Evolutionary conservation across 2,888 invertebrate species (phyloP), one percentile per base, ranked within the genome.

Genomic region (Glaucopsyche alexis): DNA sequence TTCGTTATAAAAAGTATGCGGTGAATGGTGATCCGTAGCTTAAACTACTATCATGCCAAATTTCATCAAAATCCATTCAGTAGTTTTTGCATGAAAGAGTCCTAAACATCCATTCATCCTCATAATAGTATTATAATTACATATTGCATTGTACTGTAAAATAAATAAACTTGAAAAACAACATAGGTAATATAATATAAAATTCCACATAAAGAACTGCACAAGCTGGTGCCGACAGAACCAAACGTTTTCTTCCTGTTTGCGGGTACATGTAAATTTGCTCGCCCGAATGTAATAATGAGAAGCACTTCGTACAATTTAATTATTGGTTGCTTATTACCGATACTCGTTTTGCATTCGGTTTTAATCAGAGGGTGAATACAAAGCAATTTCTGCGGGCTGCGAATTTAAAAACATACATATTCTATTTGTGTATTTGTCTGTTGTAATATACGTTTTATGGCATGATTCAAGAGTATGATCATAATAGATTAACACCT

Each of bases 271-370:
- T 47, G 13, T 47, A 47, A 47, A 47, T 47, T 47, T 47, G 13
- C 47, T 47, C 13, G 13, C 47, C 60, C 55, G n/a, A 50, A 60
- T 60, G 60, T 60, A 60, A 29, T 29, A 29, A 60, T 60, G 29
- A 60, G 60, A 60, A 60, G 60, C 60, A 60, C 60, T 29, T 13
- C 60, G 60, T 7, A 60, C 60, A 60, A 60, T 60, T 60, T 60
- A 60, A 60, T 60, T 60, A 60, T 60, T 60, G 60, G 60, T 60
- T 38, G 60, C 60, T 29, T 60, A 60, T 60, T 60, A 60, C 60
- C 60, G 14, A 60, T 60, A 60, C 60, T 60, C 60, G 60, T 60
- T 60, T 60, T 60, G 60, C 60, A 11, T 60, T 60, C 29, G 29
- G 60, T 60, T 60, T 60, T 60, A 60, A 60, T 60, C 29, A 60